Percentiles rank a stretch among this genome's conserved stretches.
Evolutionary conservation across 2,113 vertebrate species (phyloP).

Genomic region (Bungarus multicinctus): DNA sequence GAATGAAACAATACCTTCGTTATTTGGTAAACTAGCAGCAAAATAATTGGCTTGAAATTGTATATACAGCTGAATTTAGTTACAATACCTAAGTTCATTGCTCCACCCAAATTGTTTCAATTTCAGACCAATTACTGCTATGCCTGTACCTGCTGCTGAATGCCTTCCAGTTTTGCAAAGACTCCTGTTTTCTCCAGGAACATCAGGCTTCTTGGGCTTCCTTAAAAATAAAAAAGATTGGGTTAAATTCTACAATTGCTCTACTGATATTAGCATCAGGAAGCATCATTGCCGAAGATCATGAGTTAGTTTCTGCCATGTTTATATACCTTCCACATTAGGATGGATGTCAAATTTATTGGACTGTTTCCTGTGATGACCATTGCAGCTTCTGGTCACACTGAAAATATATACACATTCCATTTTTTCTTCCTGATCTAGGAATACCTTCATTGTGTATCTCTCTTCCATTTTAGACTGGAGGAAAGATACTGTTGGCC

Average conservation of each 20-base stretch:
- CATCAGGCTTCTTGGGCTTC: background rate
- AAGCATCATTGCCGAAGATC: background rate
- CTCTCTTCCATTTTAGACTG: background rate
- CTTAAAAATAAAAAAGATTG: background rate
- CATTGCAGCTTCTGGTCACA: background rate
- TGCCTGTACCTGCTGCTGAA: background rate
- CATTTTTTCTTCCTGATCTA: background rate
- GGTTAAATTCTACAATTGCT: background rate
- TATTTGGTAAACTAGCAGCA: background rate
- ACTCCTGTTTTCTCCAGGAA: background rate
- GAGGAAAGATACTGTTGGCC: background rate
- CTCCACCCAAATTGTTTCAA: background rate
- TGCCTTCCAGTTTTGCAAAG: background rate
- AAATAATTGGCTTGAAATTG: background rate
- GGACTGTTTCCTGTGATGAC: background rate
- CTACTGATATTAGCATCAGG: background rate
- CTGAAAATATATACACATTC: background rate
- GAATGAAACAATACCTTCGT: background rate
- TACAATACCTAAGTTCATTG: background rate
- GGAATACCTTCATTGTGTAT: background rate
- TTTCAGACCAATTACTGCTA: background rate
- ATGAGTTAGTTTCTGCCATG: background rate
- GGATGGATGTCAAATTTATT: background rate
- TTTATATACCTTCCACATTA: background rate
- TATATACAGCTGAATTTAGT: background rate